Base-by-base conservation (phyloP, 2,113 vertebrate species). In the Carassius auratus region DNA sequence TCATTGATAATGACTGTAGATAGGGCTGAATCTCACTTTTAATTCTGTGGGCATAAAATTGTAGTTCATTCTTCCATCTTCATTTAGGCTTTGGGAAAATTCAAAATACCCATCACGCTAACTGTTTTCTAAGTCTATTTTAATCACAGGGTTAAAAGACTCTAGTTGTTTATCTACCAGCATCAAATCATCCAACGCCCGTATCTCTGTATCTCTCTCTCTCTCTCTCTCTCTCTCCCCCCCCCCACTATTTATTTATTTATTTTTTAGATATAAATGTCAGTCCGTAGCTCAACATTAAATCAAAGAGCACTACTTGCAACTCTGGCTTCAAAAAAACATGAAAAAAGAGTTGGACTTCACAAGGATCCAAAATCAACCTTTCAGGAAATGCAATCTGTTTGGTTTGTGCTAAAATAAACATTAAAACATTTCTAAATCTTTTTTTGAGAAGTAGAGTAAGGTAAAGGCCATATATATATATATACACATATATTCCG, bases 241-340 rank as follows among this genome's bases (percentile, higher is more conserved):
- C 4, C 42, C 8, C 42, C 6, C 4, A 6, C 38, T 38, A 5
- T 38, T 6, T 38, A 5, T 38, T 6, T 38, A 0, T 42, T 5
- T 38, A 3, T 42, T 26, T 81, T 69, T 26, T 66, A 36, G 9
- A 9, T 45, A 55, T 64, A 86, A 83, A 86, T 86, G 78, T 83
- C 85, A 83, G 55, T 68, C 85, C 64, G 57, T 5, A 48, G 82
- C 71, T 66, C 74, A 86, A 86, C 79, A 86, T 82, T 59, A 82
- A 83, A 83, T 59, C 85, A 76, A 76, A 76, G 71, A 86, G 79
- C 57, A 45, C 19, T 66, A 57, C 52, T 57, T 86, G 57, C 73
- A 74, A 52, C 23, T 77, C 81, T 78, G 50, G 69, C 55, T 84
- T 87, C 55, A 87, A 84, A 87, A 87, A 76, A 36, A 14, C 42